phyloP scores from a whole-genome alignment of 2,888 invertebrate species.

The Pterobdella sp. region DNA sequence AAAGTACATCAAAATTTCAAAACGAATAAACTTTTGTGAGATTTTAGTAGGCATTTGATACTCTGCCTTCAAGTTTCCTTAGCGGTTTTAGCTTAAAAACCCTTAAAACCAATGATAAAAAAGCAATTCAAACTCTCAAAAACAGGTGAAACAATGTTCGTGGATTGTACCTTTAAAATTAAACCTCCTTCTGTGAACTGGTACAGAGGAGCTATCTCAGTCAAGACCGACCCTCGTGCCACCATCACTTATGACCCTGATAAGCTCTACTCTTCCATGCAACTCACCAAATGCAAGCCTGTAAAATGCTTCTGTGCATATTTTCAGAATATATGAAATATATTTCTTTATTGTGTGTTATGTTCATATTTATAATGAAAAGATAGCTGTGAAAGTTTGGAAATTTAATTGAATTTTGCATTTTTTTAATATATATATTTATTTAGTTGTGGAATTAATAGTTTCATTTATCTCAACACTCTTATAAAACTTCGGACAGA shows the following conservation, averaged over 20 bases:
- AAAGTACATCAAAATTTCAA: not conserved
- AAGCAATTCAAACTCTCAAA: not conserved
- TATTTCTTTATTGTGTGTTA: too few species aligned
- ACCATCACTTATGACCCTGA: conserved; percentile 59
- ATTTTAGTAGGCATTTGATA: too few species aligned
- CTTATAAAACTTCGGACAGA: conserved; percentile 44
- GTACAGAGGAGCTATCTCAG: conserved; percentile 81
- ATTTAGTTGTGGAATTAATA: too few species aligned
- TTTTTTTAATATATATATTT: too few species aligned
- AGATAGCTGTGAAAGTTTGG: too few species aligned
- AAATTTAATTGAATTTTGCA: too few species aligned
- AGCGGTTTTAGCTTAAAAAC: not conserved
- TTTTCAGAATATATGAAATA: too few species aligned
- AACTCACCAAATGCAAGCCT: conserved; percentile 89
- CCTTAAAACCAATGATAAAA: not conserved
- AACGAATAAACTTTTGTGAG: not conserved
- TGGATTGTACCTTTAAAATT: conserved; percentile 34
- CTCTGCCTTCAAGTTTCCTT: not conserved
- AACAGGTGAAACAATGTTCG: conserved; percentile 46
- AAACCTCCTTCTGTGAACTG: conserved; percentile 73
- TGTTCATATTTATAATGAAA: too few species aligned
- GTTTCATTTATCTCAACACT: too few species aligned
- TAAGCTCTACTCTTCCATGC: conserved; percentile 57
- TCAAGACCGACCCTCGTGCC: conserved; percentile 74
- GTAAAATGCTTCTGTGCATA: not conserved